Evolutionary conservation across 2,888 invertebrate species (phyloP).

Genomic region (Eupithecia pulchellata): DNA sequence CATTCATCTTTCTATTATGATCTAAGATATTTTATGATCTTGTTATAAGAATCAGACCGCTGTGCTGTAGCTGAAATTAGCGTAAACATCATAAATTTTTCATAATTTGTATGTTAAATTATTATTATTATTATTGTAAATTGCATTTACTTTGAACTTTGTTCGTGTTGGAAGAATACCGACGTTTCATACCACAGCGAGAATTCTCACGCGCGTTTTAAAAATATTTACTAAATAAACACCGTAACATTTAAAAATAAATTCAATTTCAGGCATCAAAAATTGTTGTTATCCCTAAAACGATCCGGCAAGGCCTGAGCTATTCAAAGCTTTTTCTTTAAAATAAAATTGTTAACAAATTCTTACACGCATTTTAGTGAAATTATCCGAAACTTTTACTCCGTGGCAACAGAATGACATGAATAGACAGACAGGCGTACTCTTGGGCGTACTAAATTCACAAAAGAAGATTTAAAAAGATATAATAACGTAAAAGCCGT

Average conservation of each 20-base stretch:
- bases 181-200: too few species aligned
- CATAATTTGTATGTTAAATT: too few species aligned
- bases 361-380: conserved; percentile 29
- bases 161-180: too few species aligned
- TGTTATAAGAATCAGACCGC: not conserved
- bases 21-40: too few species aligned
- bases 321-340: conserved; percentile 2
- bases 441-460: conserved; percentile 76
- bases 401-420: conserved; percentile 53
- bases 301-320: not conserved
- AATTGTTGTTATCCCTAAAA: not conserved
- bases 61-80: not conserved
- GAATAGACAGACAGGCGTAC: conserved; percentile 69
- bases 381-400: conserved; percentile 38
- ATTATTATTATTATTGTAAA: too few species aligned
- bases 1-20: not conserved
- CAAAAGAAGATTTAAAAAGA: conserved; percentile 81
- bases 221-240: too few species aligned
- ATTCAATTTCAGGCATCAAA: not conserved
- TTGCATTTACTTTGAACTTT: too few species aligned
- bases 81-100: too few species aligned
- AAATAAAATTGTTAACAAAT: conserved; percentile 8
- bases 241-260: too few species aligned
- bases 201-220: too few species aligned
- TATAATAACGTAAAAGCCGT: conserved; percentile 80